Base-by-base conservation (phyloP, 1,140 invertebrate species). In the Lordiphosa mommai region DNA sequence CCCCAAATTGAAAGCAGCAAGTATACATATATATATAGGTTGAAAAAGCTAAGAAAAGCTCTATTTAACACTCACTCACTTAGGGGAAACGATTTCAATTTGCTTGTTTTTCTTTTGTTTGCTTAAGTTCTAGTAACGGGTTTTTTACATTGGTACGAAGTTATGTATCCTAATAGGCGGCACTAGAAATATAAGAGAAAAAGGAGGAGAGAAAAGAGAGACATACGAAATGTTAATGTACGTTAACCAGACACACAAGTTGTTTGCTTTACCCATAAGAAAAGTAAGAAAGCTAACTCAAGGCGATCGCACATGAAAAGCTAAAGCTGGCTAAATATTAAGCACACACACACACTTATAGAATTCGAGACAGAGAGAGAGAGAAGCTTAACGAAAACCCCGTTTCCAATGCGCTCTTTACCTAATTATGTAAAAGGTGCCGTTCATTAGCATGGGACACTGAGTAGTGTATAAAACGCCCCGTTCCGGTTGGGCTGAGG, bases 121-220 rank as follows among this genome's bases (percentile, higher is more conserved):
- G 73, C 57, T 85, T 77, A 79, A 61, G 61, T 85, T 73, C 71
- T 87, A 87, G 68, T 72, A 63, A 27, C 20, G 71, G 77, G n/a
- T n/a, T 48, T 82, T 79, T 87, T 80, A 88, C 87, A 23, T 23
- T 23, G 20, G 20, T 23, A 23, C 20, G 20, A 88, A 88, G 82
- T 85, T 86, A 88, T 82, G 86, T 80, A 88, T 88, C 87, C 87
- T 88, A 88, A 88, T 87, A 88, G 87, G 87, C 79, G 87, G 87
- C 87, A 88, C 87, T 88, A 88, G 87, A 88, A 88, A 71, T 80
- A 88, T 85, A 88, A 79, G 71, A 85, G 71, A 85, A 69, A 80
- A 71, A 61, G 12, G 20, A 49, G 61, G 51, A 65, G 47, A 70
- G 41, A 55, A 71, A 34, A 67, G 40, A 61, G 56, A 37, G 14